Conservation (phyloP, 2,797 vertebrate genomes). For the Varecia variegata region DNA sequence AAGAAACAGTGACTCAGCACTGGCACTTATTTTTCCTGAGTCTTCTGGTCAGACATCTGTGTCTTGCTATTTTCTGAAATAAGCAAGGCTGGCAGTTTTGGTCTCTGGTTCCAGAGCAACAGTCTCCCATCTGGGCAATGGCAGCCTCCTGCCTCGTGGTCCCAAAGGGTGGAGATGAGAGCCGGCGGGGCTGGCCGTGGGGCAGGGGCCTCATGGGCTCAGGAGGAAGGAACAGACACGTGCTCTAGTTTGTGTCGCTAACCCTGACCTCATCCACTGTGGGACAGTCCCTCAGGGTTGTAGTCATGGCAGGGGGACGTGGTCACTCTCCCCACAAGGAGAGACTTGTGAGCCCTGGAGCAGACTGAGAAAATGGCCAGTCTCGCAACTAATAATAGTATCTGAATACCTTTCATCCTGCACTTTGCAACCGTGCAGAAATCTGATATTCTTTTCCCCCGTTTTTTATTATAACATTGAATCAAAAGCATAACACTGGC, state of each 20-base stretch:
- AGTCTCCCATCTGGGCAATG: background rate
- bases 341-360: background rate
- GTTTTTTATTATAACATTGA: background rate
- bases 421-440: background rate
- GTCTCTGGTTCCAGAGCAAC: background rate
- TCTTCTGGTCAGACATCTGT: background rate
- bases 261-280: fast-evolving
- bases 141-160: background rate
- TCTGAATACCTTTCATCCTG: background rate
- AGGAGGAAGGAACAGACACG: too few relatives aligned
- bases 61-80: background rate
- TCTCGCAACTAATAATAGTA: too few relatives aligned
- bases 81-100: background rate
- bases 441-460: background rate
- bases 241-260: background rate
- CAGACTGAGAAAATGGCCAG: background rate
- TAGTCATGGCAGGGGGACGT: fast-evolving
- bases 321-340: background rate
- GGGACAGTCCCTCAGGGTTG: background rate
- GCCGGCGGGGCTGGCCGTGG: background rate
- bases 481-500: background rate
- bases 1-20: background rate
- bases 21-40: background rate
- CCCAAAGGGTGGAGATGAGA: too few relatives aligned
- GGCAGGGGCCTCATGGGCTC: background rate